Evolutionary conservation across 1,140 invertebrate genomes (phyloP).

Genomic region (Drosophila paulistorum): DNA sequence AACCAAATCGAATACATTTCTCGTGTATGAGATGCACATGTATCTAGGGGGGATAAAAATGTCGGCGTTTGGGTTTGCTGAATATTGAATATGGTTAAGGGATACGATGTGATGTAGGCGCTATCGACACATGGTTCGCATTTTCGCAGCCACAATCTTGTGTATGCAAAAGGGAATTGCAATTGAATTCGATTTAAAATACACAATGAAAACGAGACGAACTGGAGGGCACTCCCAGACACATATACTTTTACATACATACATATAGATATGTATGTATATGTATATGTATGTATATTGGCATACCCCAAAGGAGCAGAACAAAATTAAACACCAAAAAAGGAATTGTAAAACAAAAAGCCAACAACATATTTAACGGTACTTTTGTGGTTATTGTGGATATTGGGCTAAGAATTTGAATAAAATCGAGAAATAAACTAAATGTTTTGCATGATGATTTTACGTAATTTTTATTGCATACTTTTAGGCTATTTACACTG

Average conservation of each 20-base stretch:
- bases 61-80: constrained; percentile 24
- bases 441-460: constrained; percentile 52
- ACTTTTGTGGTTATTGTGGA: constrained; percentile 54
- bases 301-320: constrained; percentile 31
- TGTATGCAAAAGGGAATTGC: constrained; percentile 72
- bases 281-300: constrained; percentile 15
- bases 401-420: not conserved
- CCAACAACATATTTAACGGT: constrained; percentile 57
- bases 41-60: constrained; percentile 47
- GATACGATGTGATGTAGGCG: constrained; percentile 8
- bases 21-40: not conserved
- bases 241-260: not conserved
- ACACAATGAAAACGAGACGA: constrained; percentile 53
- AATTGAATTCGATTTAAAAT: constrained; percentile 78
- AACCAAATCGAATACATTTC: not conserved
- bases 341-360: constrained; percentile 18
- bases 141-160: constrained; percentile 71
- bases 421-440: not conserved
- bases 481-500: constrained; percentile 70
- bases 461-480: constrained; percentile 65
- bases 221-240: constrained; percentile 2
- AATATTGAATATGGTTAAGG: not conserved
- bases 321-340: constrained; percentile 14
- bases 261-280: not conserved
- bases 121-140: constrained; percentile 48